phyloP scores from a whole-genome alignment of 2,797 vertebrate genomes.

The Myioborus melanocephalus region DNA sequence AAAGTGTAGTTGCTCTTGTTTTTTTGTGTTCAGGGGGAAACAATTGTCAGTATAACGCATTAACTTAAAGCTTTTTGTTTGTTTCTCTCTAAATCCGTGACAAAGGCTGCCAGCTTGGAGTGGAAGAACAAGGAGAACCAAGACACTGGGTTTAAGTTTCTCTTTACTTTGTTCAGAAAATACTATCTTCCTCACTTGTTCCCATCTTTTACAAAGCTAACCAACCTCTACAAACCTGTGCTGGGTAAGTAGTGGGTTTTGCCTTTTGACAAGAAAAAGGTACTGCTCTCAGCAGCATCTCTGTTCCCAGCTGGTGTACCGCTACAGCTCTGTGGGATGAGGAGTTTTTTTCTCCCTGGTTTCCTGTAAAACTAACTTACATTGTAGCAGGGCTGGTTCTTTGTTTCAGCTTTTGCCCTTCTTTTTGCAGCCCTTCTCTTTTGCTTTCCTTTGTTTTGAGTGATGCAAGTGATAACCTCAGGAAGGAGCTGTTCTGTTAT shows the following conservation, averaged over 20 bases:
- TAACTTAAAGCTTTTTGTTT: conserved; percentile 16
- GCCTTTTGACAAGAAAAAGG: neutral
- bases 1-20: neutral
- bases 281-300: neutral
- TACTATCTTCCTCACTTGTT: conserved; percentile 98
- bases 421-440: neutral
- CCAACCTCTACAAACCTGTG: conserved; percentile 97
- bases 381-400: neutral
- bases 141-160: conserved; percentile 96
- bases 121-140: conserved; percentile 96
- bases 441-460: neutral
- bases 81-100: neutral
- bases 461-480: neutral
- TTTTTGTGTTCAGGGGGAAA: neutral
- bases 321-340: neutral
- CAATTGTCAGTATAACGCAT: neutral
- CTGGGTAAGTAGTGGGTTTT: conserved; percentile 82
- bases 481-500: neutral
- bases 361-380: neutral
- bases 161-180: conserved; percentile 96
- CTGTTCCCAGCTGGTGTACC: neutral
- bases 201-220: conserved; percentile 94
- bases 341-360: neutral
- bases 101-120: conserved; percentile 93
- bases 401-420: neutral